Evolutionary conservation across 2,797 vertebrate genomes (phyloP).

Genomic region (Sebastes umbrosus): DNA sequence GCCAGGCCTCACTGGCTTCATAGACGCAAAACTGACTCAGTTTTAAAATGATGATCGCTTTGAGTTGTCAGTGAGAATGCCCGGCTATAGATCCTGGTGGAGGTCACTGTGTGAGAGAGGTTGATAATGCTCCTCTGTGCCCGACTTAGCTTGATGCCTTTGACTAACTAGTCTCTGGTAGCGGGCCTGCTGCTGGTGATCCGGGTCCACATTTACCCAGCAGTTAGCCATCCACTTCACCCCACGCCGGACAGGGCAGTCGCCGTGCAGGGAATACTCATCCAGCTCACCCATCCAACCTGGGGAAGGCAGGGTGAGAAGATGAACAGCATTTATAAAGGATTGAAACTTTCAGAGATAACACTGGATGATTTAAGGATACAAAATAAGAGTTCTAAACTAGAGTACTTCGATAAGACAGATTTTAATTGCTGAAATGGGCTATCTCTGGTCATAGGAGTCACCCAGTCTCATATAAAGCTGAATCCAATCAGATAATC

Average conservation of each 20-base stretch:
- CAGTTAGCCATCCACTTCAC: constrained; percentile 96
- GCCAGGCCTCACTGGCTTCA: not conserved
- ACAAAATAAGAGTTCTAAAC: not conserved
- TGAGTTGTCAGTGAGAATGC: not conserved
- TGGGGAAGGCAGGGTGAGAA: constrained; percentile 49
- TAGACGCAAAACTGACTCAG: not conserved
- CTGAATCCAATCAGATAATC: not conserved
- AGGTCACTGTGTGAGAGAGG: constrained; percentile 75
- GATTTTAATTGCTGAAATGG: not conserved
- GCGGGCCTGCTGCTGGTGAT: constrained; percentile 86
- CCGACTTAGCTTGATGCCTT: constrained; percentile 57
- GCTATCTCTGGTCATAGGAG: not conserved
- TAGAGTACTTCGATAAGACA: not conserved
- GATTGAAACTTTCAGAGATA: not conserved
- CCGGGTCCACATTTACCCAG: constrained; percentile 97
- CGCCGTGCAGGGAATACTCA: constrained; percentile 94
- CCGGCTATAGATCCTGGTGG: constrained; percentile 82
- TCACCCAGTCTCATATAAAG: not conserved
- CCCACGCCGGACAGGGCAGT: constrained; percentile 90
- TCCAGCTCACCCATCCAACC: constrained; percentile 98
- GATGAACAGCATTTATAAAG: not conserved
- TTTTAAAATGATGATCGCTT: not conserved
- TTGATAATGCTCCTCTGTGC: constrained; percentile 67
- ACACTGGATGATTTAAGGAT: not conserved
- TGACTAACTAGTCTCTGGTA: constrained; percentile 88